phyloP scores from a whole-genome alignment of 2,797 vertebrate genomes.

The Tenualosa thibaudeaui region DNA sequence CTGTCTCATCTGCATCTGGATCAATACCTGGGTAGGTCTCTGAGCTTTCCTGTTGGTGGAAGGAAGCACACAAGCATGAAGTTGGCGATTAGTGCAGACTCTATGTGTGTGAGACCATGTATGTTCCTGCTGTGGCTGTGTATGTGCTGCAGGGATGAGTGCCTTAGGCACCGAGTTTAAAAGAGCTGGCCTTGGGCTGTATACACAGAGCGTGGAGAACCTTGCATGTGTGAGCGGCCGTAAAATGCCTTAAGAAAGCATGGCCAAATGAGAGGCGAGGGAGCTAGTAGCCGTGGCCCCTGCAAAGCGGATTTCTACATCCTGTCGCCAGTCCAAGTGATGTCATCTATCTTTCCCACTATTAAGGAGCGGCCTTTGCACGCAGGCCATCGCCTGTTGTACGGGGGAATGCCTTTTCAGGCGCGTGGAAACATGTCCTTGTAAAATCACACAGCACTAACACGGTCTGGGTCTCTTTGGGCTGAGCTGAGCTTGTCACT shows the following conservation, averaged over 20 bases:
- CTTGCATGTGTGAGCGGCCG: neutral
- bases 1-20: neutral
- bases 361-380: neutral
- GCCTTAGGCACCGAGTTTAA: neutral
- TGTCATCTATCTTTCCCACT: constrained; percentile 10
- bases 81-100: neutral
- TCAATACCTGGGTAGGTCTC: neutral
- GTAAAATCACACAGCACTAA: neutral
- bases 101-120: neutral
- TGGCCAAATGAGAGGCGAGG: neutral
- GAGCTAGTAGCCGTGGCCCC: neutral
- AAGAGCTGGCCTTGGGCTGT: neutral
- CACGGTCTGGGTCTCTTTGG: neutral
- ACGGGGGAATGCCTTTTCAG: neutral
- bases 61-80: neutral
- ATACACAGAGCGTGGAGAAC: neutral
- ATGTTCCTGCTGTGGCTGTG: neutral
- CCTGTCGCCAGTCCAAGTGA: neutral
- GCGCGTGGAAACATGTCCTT: neutral
- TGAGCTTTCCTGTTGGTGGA: neutral
- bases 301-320: neutral
- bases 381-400: neutral
- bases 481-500: too few relatives aligned
- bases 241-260: neutral
- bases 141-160: neutral